Base-by-base conservation (phyloP, 2,113 vertebrate genomes). In the Puma concolor region DNA sequence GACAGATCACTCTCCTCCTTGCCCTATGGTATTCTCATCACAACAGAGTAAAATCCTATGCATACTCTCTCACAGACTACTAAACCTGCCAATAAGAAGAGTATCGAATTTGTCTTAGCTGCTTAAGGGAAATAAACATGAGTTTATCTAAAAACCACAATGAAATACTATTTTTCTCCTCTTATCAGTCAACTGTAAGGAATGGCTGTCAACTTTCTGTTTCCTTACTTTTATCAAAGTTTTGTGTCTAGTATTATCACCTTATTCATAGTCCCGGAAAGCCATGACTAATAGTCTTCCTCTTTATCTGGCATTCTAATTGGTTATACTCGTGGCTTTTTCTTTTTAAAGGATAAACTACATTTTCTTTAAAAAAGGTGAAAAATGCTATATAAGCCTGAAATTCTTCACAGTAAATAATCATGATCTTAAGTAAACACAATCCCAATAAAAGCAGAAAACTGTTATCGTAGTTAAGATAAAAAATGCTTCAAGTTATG, bases 401-500 rank as follows among this genome's bases (percentile, higher is more conserved):
- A 94, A 96, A 95, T 94, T 89, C 66, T 88, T 88, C 19, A 63
- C 23, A 87, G 54, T 50, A 82, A 88, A 88, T 41, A 10, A 96
- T 36, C 19, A 88, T 38, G 9, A 88, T 52, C 11, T 69, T 57
- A 85, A 83, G 15, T 77, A 97, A 95, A 83, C 10, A 91, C 14
- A 81, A 16, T 95, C 19, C 15, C 76, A 17, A 84, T 74, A 88
- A 86, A 86, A 95, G 12, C 10, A 86, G 23, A 96, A 96, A 96
- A 93, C n/a, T 64, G 88, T 74, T 71, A 95, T 11, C 41, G 7
- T 83, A 93, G 15, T 87, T 96, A 93, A 92, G 63, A 60, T 25
- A 33, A 92, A 92, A 89, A 94, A 71, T 81, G 23, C 80, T 96
- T 91, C 60, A 19, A 93, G 54, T 90, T 94, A 93, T 31, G 64